Conservation (phyloP, 2,113 vertebrate species). For the Anas platyrhynchos region DNA sequence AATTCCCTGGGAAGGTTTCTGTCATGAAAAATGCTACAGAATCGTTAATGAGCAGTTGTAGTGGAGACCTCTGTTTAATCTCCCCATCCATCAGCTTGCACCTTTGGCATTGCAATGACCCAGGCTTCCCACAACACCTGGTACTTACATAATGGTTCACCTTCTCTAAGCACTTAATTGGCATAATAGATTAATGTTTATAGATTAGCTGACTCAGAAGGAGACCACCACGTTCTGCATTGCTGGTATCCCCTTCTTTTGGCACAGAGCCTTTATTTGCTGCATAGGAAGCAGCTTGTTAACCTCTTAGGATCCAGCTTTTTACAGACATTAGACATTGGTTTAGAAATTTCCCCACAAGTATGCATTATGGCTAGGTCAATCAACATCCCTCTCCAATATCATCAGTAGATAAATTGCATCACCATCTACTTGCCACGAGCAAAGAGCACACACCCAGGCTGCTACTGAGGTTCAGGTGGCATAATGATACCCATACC, state of each 20-base stretch:
- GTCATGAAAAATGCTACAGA: constrained; percentile 41
- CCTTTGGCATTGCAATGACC: constrained; percentile 29
- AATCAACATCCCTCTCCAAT: not conserved
- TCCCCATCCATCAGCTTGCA: constrained; percentile 50
- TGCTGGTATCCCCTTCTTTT: not conserved
- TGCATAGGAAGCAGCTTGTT: not conserved
- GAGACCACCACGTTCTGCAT: not conserved
- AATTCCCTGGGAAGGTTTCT: constrained; percentile 41
- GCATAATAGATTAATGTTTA: constrained; percentile 56
- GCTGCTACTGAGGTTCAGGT: not conserved
- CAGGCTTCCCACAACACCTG: constrained; percentile 51
- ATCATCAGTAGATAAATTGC: not conserved
- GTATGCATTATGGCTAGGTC: not conserved
- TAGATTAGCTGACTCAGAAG: constrained; percentile 44
- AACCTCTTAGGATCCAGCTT: not conserved
- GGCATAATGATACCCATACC: not conserved
- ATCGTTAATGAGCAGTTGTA: constrained; percentile 55
- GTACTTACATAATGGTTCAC: constrained; percentile 19
- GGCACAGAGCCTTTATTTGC: not conserved
- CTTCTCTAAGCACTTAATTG: constrained; percentile 51
- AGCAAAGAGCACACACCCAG: not conserved
- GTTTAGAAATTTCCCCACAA: not conserved
- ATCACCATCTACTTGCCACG: not conserved
- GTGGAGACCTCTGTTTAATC: constrained; percentile 39
- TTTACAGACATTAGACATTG: not conserved